Percentiles rank a stretch among this genome's conserved stretches.
Conservation (phyloP, 2,888 invertebrate species). For the Cantharis rufa region DNA sequence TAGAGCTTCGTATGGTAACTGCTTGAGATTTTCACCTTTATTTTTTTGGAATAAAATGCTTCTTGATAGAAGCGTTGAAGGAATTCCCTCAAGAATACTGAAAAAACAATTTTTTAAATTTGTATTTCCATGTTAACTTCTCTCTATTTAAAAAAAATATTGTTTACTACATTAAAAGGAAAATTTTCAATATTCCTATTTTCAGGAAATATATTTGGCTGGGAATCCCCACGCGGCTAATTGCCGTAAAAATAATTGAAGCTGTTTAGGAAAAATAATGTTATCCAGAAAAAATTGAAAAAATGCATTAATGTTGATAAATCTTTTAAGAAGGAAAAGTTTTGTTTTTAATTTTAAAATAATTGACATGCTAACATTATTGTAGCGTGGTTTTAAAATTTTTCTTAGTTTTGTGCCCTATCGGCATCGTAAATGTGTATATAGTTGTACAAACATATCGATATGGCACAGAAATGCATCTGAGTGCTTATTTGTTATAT, state of each 20-base stretch:
- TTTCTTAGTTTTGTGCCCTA: constrained; percentile 27
- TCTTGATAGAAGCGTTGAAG: too few relatives aligned
- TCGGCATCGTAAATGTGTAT: constrained; percentile 23
- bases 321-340: neutral
- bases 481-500: constrained; percentile 27
- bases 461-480: constrained; percentile 30
- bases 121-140: too few relatives aligned
- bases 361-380: constrained; percentile 24
- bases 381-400: constrained; percentile 18
- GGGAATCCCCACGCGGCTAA: neutral
- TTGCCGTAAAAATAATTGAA: neutral
- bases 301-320: neutral
- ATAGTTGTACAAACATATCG: constrained; percentile 22
- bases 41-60: too few relatives aligned
- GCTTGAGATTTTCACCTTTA: too few relatives aligned
- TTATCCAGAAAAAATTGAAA: neutral
- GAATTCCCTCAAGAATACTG: too few relatives aligned
- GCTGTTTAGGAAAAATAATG: neutral
- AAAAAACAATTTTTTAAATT: too few relatives aligned
- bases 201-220: too few relatives aligned
- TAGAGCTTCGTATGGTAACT: too few relatives aligned
- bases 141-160: too few relatives aligned
- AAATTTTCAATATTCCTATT: too few relatives aligned
- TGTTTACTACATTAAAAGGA: too few relatives aligned
- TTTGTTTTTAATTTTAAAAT: neutral